phyloP scores from a whole-genome alignment of 2,797 vertebrate species.

The Euthynnus affinis region DNA sequence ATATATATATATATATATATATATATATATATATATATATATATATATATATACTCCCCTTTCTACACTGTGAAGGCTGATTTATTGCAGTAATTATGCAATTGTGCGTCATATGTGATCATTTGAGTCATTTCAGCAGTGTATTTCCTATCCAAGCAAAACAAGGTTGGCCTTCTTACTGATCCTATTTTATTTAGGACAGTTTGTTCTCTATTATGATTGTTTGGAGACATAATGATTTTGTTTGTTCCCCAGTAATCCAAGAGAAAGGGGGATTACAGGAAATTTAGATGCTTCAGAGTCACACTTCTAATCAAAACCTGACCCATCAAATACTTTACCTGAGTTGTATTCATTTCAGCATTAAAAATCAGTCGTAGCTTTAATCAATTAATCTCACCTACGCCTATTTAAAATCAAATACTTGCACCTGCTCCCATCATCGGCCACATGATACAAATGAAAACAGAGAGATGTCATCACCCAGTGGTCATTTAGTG shows the following conservation, averaged over 20 bases:
- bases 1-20: no score
- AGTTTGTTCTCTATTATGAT: not conserved
- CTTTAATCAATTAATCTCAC: constrained; percentile 9
- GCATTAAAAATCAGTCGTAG: constrained; percentile 3
- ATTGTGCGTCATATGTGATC: not conserved
- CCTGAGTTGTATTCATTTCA: not conserved
- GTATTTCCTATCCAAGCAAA: not conserved
- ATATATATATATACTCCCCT: not conserved
- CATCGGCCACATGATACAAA: no score
- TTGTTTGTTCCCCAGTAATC: constrained; percentile 12
- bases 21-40: no score
- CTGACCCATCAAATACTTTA: not conserved
- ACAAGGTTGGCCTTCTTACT: not conserved
- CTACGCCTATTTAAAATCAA: constrained; percentile 14
- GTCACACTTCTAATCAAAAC: constrained; percentile 15
- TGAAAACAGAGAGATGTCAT: constrained; percentile 48
- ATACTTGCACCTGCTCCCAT: constrained; percentile 37
- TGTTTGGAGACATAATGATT: not conserved
- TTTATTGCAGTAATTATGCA: not conserved
- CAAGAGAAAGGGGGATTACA: not conserved
- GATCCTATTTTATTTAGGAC: not conserved
- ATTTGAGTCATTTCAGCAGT: not conserved
- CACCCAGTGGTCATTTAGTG: constrained; percentile 64
- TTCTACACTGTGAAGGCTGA: not conserved
- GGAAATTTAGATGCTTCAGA: not conserved